These are phyloP conservation scores for Pitangus sulphuratus DNA, from an alignment of 2,797 vertebrate species.

Conservation along the genomic window DNA sequence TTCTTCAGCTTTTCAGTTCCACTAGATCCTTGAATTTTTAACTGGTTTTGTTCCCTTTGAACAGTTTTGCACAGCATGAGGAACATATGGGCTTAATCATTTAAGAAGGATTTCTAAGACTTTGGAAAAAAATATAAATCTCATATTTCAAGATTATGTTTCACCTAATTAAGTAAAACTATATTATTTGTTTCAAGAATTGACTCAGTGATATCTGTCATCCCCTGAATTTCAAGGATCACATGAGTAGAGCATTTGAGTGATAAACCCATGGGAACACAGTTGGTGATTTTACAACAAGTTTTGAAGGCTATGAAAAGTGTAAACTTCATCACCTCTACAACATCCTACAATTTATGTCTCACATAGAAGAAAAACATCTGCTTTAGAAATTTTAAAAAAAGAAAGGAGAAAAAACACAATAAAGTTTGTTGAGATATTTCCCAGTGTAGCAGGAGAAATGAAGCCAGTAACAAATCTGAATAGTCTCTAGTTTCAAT, in stretches of 20 bases:
- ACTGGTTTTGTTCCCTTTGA: not conserved
- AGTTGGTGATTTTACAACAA: constrained; percentile 27
- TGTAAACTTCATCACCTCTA: constrained; percentile 3
- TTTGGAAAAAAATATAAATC: not conserved
- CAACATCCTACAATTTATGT: constrained; percentile 26
- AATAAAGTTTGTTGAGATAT: not conserved
- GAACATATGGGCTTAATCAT: constrained; percentile 6
- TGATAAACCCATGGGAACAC: not conserved
- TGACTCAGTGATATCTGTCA: not conserved
- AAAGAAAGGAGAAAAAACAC: not conserved
- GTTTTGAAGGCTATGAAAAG: not conserved
- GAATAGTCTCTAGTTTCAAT: not conserved
- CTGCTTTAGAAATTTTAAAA: not conserved
- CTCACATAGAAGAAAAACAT: constrained; percentile 22
- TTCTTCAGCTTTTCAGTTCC: not conserved
- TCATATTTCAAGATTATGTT: constrained; percentile 8
- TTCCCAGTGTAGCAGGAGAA: not conserved
- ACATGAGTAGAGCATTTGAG: not conserved
- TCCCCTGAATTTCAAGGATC: not conserved
- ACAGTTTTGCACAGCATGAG: not conserved
- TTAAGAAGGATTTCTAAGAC: not conserved
- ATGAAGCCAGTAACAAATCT: not conserved
- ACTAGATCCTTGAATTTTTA: not conserved
- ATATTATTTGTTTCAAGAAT: constrained; percentile 1
- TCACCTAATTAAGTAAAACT: constrained; percentile 29